Evolutionary conservation across 2,113 vertebrate genomes (phyloP), one percentile per base, ranked within the genome.

Genomic region (Tympanuchus pallidicinctus): DNA sequence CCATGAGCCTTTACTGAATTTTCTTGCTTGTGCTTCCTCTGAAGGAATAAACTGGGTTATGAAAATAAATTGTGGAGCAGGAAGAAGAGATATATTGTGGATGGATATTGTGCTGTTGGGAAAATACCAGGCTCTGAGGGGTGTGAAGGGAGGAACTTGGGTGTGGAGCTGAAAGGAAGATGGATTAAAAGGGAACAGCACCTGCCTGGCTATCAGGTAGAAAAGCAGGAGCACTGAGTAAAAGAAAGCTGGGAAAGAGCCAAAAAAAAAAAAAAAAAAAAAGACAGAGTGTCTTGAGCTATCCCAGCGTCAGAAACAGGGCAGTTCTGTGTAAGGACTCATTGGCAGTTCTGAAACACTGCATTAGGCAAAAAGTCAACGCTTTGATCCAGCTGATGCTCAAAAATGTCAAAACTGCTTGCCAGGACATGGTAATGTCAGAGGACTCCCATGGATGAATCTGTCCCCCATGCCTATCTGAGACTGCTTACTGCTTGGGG

Each of bases 361-460:
- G 21, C 19, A 30, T 86, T 28, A 67, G 11, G 34, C 50, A 73
- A 52, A 52, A 80, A 42, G 40, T 38, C 13, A 19, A 42, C 25
- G 6, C 45, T 85, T 66, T 69, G 24, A 50, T 8, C 38, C 42
- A 86, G 36, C 34, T 56, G 42, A 76, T 18, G 74, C 28, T 8
- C 10, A 16, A 24, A 89, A 80, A 60, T 30, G 30, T 27, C 43
- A 82, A 40, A 92, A 69, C 71, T 64, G 69, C 52, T 78, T 84
- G 19, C 20, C 43, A 54, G 72, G 54, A 54, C 14, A 11, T 0
- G 0, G 45, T 45, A 47, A 16, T 28, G 64, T 6, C 32, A 52
- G 61, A 34, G 24, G 10, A 30, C 45, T 80, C 2, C 1, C 52
- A 42, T 21, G 38, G 38, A n/a, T 21, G 19, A 40, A 24, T 32